phyloP scores from a whole-genome alignment of 2,113 vertebrate genomes.

The Amia ocellicauda region DNA sequence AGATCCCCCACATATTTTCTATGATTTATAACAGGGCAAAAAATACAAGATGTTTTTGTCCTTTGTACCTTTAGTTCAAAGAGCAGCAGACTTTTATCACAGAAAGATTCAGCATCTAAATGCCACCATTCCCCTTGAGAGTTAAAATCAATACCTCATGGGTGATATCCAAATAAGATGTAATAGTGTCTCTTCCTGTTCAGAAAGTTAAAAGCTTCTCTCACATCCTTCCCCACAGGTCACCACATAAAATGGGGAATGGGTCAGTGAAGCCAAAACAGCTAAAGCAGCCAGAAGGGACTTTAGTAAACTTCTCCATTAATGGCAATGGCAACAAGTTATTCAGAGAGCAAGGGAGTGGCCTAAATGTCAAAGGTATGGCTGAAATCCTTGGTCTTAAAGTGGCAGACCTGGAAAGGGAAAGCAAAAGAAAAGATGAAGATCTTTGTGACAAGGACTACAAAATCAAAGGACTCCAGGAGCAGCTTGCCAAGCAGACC shows the following conservation, averaged over 20 bases:
- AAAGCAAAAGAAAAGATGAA: constrained; percentile 72
- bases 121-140: constrained; percentile 15
- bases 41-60: constrained; percentile 19
- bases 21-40: constrained; percentile 26
- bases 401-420: constrained; percentile 75
- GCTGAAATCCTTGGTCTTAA: constrained; percentile 62
- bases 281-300: constrained; percentile 61
- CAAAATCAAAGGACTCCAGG: constrained; percentile 69
- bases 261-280: constrained; percentile 80
- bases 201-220: not conserved
- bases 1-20: constrained; percentile 8
- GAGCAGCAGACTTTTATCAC: constrained; percentile 19
- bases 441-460: constrained; percentile 67
- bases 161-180: too few relatives aligned
- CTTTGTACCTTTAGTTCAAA: constrained; percentile 27
- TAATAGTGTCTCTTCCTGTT: not conserved
- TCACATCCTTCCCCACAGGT: constrained; percentile 32
- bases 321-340: constrained; percentile 41
- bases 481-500: constrained; percentile 71
- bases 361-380: constrained; percentile 31
- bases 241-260: constrained; percentile 76
- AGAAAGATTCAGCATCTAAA: constrained; percentile 25
- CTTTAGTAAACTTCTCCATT: constrained; percentile 39
- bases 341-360: constrained; percentile 26
- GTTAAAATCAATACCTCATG: not conserved